Evolutionary conservation across 2,797 vertebrate species (phyloP).

Genomic region (Delichon dasypus): DNA sequence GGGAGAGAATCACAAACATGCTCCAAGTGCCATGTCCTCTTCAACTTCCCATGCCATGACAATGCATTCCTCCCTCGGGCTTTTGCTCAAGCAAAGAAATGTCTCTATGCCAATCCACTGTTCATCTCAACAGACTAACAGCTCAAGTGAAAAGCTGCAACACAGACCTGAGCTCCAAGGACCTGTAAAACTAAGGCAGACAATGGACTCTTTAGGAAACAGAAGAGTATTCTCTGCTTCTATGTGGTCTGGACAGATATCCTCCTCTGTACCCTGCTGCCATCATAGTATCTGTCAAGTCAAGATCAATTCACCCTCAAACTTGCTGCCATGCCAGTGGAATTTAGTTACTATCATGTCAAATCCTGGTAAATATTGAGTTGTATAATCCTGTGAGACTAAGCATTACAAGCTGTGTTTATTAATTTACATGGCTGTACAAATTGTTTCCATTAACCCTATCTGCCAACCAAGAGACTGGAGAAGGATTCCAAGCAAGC

Average conservation of each 20-base stretch:
- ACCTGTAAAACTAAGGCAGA: background rate
- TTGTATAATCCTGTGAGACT: background rate
- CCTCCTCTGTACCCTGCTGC: background rate
- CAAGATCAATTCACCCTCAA: background rate
- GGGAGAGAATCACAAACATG: background rate
- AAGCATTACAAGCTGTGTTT: background rate
- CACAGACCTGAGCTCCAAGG: background rate
- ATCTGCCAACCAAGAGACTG: background rate
- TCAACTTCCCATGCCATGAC: background rate
- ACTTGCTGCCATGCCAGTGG: background rate
- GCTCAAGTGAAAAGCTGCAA: background rate
- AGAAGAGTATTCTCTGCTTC: background rate
- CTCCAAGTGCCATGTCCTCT: background rate
- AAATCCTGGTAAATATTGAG: background rate
- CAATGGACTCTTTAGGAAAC: background rate
- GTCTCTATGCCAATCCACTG: background rate
- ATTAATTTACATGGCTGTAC: background rate
- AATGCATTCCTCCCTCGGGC: background rate
- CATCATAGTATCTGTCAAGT: background rate
- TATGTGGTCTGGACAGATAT: background rate
- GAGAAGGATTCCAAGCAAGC: background rate
- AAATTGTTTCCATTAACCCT: background rate
- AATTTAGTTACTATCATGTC: background rate
- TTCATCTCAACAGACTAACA: background rate
- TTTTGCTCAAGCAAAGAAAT: background rate